These are phyloP conservation scores for Hypocryptadius cinnamomeus DNA, from an alignment of 2,113 vertebrate species.

Conservation along the genomic window DNA sequence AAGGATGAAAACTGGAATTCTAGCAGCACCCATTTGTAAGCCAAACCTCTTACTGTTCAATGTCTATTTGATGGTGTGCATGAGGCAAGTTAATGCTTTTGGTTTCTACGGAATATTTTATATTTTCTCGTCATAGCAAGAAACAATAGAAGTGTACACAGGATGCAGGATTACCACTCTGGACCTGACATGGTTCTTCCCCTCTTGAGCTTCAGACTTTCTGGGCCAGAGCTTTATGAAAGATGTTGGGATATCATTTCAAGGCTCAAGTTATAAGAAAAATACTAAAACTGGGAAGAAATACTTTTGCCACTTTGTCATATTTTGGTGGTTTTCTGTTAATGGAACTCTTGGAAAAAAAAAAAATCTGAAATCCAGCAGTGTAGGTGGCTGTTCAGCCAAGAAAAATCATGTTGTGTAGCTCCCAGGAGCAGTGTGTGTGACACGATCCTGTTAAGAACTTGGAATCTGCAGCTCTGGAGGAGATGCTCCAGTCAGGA, in stretches of 20 bases:
- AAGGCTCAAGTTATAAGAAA: not conserved
- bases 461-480: not conserved
- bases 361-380: not conserved
- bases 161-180: not conserved
- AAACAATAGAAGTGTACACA: not conserved
- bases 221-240: not conserved
- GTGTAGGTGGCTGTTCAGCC: not conserved
- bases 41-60: not conserved
- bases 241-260: not conserved
- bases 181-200: not conserved
- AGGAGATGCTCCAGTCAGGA: not conserved
- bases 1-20: not conserved
- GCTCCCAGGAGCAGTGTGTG: not conserved
- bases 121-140: not conserved
- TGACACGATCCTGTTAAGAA: not conserved
- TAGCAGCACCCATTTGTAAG: not conserved
- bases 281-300: not conserved
- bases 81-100: not conserved
- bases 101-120: not conserved
- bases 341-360: not conserved
- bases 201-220: not conserved
- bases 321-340: not conserved
- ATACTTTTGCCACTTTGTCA: not conserved
- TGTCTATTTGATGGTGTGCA: not conserved
- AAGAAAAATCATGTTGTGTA: not conserved